Conservation (phyloP, 2,797 vertebrate species). For the Atherinosoma microstoma region DNA sequence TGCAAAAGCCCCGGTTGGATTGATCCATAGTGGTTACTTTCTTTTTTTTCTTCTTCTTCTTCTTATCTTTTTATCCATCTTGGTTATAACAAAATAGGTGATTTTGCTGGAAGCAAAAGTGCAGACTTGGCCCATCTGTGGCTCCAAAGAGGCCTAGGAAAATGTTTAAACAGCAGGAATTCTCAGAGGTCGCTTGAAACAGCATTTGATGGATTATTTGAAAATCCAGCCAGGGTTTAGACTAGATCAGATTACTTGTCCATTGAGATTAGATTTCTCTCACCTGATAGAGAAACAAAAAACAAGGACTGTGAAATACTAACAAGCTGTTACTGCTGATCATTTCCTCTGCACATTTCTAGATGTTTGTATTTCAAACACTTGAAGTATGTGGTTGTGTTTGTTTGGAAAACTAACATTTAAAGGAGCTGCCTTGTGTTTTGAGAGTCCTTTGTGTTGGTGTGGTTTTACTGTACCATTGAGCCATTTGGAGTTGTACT, state of each 20-base stretch:
- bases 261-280: slow-evolving; percentile 29
- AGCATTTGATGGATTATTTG: slow-evolving; percentile 36
- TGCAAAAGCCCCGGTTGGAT: slow-evolving; percentile 27
- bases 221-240: slow-evolving; percentile 10
- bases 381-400: background rate
- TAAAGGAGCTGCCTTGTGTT: too few relatives aligned
- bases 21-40: background rate
- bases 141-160: background rate
- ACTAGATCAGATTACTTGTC: slow-evolving; percentile 45
- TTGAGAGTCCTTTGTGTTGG: background rate
- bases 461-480: slow-evolving; percentile 84
- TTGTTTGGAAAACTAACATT: background rate
- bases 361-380: background rate
- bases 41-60: too few relatives aligned
- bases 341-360: background rate
- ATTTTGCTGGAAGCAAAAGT: slow-evolving; percentile 47
- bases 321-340: background rate
- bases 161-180: slow-evolving; percentile 37
- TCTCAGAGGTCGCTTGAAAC: slow-evolving; percentile 32
- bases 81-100: slow-evolving; percentile 18
- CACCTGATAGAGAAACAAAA: slow-evolving; percentile 3
- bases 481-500: slow-evolving; percentile 99
- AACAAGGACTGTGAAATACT: slow-evolving; percentile 25
- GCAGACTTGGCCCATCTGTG: slow-evolving; percentile 24
- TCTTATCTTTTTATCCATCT: slow-evolving; percentile 6